Conservation (phyloP, 2,888 invertebrate species). For the Drosophila kanekoi region DNA sequence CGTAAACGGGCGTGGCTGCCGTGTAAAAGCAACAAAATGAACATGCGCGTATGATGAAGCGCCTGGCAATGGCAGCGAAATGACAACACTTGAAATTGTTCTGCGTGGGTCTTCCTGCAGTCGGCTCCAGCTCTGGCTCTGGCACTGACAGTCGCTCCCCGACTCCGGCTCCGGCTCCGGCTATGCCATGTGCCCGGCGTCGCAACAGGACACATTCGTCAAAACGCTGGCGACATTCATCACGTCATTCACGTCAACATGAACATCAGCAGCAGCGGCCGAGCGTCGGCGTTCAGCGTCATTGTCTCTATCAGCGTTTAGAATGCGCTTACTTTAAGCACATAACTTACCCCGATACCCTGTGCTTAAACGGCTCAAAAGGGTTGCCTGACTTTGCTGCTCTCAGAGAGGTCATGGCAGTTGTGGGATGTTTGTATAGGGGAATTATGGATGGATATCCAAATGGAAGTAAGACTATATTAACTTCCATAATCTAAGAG, state of each 20-base stretch:
- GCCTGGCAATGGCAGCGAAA: constrained; percentile 45
- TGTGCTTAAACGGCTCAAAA: background rate
- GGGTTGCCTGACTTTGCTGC: no score
- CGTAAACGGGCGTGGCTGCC: constrained; percentile 12
- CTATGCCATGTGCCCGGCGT: constrained; percentile 10
- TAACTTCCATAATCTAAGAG: no score
- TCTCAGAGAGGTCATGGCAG: no score
- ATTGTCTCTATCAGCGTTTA: constrained; percentile 61
- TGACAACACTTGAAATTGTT: constrained; percentile 77
- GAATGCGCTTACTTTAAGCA: constrained; percentile 63
- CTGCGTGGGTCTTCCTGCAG: constrained; percentile 22
- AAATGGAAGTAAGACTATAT: no score
- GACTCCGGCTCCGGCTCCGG: background rate
- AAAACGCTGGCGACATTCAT: constrained; percentile 74
- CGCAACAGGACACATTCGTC: constrained; percentile 64
- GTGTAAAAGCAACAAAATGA: constrained; percentile 63
- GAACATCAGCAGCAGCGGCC: constrained; percentile 18
- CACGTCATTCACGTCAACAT: constrained; percentile 75
- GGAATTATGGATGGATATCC: no score
- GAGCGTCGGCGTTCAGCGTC: constrained; percentile 18
- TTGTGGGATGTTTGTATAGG: no score
- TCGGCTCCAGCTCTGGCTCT: background rate
- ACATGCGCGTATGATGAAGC: constrained; percentile 70
- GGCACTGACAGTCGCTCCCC: no score
- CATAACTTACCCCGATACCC: constrained; percentile 8